Conservation (phyloP, 2,113 vertebrate genomes). For the Hypocryptadius cinnamomeus region DNA sequence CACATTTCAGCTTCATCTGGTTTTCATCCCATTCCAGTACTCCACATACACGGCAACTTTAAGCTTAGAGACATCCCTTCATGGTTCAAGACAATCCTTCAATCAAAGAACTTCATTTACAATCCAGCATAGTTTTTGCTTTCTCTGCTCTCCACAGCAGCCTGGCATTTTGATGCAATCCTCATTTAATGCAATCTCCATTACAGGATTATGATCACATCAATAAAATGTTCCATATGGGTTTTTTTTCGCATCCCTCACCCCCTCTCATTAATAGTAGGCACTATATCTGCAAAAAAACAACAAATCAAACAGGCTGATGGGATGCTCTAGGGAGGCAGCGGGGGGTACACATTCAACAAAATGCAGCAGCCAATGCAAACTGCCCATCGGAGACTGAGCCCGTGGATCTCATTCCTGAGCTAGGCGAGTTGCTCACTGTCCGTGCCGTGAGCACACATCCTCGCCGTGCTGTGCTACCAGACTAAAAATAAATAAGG, state of each 20-base stretch:
- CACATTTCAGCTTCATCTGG: not conserved
- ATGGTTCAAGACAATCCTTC: conserved; percentile 45
- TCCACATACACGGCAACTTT: conserved; percentile 35
- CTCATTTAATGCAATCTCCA: conserved; percentile 60
- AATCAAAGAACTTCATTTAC: conserved; percentile 56
- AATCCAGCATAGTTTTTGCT: conserved; percentile 37
- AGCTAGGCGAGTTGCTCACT: not conserved
- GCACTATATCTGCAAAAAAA: not conserved
- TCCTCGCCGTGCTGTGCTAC: not conserved
- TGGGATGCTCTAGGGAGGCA: not conserved
- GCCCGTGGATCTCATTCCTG: not conserved
- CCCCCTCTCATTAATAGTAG: not conserved
- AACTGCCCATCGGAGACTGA: not conserved
- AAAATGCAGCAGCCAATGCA: conserved; percentile 6
- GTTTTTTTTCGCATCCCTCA: not conserved
- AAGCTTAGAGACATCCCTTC: conserved; percentile 32
- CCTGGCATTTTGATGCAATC: conserved; percentile 50
- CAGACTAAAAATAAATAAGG: not conserved
- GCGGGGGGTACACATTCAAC: not conserved
- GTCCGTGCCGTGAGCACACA: not conserved
- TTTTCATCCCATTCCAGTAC: not conserved
- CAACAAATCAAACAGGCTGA: not conserved
- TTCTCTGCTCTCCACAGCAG: not conserved
- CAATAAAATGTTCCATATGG: conserved; percentile 49
- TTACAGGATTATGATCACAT: conserved; percentile 59